Evolutionary conservation across 37 sponge, comb jelly and placozoan species (phyloP).

Genomic region (Hexactinellida sp.): DNA sequence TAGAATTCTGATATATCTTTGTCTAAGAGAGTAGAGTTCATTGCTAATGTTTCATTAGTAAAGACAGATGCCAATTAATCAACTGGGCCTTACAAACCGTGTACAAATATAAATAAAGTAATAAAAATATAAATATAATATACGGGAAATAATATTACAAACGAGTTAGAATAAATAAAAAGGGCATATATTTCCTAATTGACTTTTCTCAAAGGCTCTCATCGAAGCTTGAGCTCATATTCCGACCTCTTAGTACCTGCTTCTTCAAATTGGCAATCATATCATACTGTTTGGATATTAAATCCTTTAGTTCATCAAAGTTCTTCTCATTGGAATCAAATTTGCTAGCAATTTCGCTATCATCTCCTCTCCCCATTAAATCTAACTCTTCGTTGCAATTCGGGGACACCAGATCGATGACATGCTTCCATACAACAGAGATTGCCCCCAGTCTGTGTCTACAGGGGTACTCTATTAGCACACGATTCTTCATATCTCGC

Average conservation of each 20-base stretch:
- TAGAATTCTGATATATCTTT: not conserved
- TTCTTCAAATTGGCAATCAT: not conserved
- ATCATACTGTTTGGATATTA: too few species aligned
- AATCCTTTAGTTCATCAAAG: not conserved
- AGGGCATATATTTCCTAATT: too few species aligned
- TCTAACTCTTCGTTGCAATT: not conserved
- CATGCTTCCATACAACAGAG: not conserved
- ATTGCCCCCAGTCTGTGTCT: not conserved
- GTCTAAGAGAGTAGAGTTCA: too few species aligned
- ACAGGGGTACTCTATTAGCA: not conserved
- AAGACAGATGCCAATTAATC: too few species aligned
- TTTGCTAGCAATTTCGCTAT: not conserved
- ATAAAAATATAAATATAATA: too few species aligned
- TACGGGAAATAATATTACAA: not conserved
- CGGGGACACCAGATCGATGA: not conserved
- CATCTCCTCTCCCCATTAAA: not conserved
- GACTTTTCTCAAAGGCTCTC: too few species aligned
- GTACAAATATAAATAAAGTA: too few species aligned
- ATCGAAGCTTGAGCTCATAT: too few species aligned
- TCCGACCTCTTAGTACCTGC: too few species aligned
- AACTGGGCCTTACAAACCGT: too few species aligned
- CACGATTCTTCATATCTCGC: not conserved
- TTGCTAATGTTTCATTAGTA: too few species aligned
- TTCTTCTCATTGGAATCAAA: not conserved
- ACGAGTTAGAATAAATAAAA: too few species aligned